Conservation (phyloP, 2,797 vertebrate genomes). For the Sternotherus odoratus region DNA sequence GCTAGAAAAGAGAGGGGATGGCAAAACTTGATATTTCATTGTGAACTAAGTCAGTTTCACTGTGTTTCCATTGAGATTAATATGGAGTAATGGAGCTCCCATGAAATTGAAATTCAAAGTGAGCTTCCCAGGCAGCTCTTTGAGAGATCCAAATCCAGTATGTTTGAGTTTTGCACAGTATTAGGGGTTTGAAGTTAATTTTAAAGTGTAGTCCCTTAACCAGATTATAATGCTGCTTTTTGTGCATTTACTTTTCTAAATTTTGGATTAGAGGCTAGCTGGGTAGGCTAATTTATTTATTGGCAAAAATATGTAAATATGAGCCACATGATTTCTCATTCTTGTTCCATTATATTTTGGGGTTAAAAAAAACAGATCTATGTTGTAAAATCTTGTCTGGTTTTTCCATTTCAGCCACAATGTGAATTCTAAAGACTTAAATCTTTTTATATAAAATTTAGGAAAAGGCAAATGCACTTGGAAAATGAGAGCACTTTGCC, state of each 20-base stretch:
- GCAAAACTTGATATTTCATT: background rate
- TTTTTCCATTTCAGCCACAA: background rate
- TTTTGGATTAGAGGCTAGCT: background rate
- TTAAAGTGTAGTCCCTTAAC: background rate
- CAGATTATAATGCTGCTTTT: background rate
- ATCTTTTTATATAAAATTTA: background rate
- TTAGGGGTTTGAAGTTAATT: background rate
- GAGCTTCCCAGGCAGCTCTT: background rate
- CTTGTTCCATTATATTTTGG: background rate
- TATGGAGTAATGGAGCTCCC: background rate
- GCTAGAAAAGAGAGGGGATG: background rate
- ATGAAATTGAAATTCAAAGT: background rate
- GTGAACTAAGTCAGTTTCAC: background rate
- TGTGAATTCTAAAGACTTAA: background rate
- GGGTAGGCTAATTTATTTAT: background rate
- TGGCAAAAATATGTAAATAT: background rate
- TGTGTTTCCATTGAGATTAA: background rate
- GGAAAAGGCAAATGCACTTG: background rate
- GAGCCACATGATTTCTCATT: background rate
- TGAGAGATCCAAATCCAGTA: background rate
- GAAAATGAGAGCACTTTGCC: background rate
- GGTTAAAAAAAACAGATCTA: background rate
- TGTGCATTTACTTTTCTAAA: background rate
- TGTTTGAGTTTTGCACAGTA: background rate
- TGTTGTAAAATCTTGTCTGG: background rate